Percentiles rank a stretch among this genome's conserved stretches.
These are phyloP conservation scores for Stigmatopora nigra DNA, from an alignment of 2,113 vertebrate species.

Conservation along the genomic window DNA sequence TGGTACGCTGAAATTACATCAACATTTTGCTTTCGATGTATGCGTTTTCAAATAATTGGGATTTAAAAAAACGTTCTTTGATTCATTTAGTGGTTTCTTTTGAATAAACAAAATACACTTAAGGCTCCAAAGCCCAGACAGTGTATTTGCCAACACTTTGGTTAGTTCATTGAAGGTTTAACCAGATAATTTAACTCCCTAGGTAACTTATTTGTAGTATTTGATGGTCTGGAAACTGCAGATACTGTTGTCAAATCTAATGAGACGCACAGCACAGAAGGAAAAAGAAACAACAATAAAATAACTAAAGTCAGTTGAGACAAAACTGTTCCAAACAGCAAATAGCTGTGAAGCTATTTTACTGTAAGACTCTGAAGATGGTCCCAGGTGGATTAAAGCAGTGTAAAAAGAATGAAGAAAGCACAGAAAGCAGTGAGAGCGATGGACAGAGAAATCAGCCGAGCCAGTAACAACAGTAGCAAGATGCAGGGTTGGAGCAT, in stretches of 20 bases:
- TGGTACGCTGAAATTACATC: too few relatives aligned
- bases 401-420: constrained; percentile 11
- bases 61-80: neutral
- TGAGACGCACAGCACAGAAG: constrained; percentile 34
- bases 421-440: neutral
- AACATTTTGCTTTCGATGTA: too few relatives aligned
- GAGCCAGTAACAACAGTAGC: constrained; percentile 14
- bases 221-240: constrained; percentile 29
- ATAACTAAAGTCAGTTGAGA: constrained; percentile 27
- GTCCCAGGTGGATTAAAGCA: constrained; percentile 22
- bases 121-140: neutral
- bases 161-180: constrained; percentile 6
- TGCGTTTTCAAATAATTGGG: too few relatives aligned
- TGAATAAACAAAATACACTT: neutral
- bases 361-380: constrained; percentile 6
- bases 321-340: constrained; percentile 13
- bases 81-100: neutral
- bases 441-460: constrained; percentile 6
- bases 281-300: constrained; percentile 15
- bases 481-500: constrained; percentile 7
- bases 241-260: constrained; percentile 40
- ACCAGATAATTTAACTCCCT: constrained; percentile 2
- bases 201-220: constrained; percentile 17
- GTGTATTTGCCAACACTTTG: neutral
- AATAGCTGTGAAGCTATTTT: constrained; percentile 14